phyloP scores from a whole-genome alignment of 30 jellyfish, hydroid and myxozoan genomes.

The Clytia hemisphaerica region DNA sequence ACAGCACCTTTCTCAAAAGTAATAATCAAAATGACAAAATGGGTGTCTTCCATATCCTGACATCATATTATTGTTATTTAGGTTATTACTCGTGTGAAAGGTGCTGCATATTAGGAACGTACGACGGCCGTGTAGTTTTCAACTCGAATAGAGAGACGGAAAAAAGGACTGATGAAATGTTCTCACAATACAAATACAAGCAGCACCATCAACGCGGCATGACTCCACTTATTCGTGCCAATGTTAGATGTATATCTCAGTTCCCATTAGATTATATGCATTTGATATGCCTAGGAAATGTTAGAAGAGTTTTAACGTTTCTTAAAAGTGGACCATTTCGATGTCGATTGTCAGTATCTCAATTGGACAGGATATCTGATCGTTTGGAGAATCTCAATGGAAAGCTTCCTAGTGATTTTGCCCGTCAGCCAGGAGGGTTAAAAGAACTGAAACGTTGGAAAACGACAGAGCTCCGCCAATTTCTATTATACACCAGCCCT shows the following conservation, averaged over 20 bases:
- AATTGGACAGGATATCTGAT: slow-evolving; percentile 2
- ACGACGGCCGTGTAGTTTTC: slow-evolving; percentile 5
- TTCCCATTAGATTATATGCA: too few species aligned
- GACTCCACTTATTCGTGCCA: not conserved
- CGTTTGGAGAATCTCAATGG: not conserved
- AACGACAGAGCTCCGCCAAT: slow-evolving; percentile 34
- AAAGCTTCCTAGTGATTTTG: slow-evolving; percentile 18
- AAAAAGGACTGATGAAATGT: not conserved
- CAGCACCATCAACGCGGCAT: slow-evolving; percentile 2
- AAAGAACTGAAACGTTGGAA: slow-evolving; percentile 22
- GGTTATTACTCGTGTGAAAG: slow-evolving; percentile 21
- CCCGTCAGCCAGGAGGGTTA: slow-evolving; percentile 23
- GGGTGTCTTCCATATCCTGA: too few species aligned
- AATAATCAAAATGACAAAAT: too few species aligned
- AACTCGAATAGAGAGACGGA: not conserved
- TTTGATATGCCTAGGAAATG: slow-evolving; percentile 12
- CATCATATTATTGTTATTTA: too few species aligned
- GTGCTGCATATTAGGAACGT: slow-evolving; percentile 5
- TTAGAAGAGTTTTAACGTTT: not conserved
- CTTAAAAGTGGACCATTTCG: not conserved
- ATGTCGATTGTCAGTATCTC: not conserved
- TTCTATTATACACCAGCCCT: slow-evolving; percentile 32
- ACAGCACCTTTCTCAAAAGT: too few species aligned
- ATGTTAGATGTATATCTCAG: not conserved
- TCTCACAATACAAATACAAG: not conserved